phyloP scores from a whole-genome alignment of 2,888 invertebrate species.

The Platycheirus rosarum region DNA sequence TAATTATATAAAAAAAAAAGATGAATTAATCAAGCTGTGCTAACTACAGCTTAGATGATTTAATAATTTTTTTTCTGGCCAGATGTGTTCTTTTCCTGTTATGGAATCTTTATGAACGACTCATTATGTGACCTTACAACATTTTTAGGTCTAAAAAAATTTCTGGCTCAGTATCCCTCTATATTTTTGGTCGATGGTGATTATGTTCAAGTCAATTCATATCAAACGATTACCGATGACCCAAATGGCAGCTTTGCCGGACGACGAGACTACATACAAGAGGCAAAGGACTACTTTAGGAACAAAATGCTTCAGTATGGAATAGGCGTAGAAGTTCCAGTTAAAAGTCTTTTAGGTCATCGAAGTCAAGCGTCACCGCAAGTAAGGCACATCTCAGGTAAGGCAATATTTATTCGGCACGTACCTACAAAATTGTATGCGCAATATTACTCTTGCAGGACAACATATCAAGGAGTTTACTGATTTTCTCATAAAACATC shows the following conservation, averaged over 20 bases:
- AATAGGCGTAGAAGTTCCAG: conserved; percentile 97
- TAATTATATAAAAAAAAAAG: no score
- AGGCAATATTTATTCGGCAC: background rate
- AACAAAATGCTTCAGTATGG: conserved; percentile 97
- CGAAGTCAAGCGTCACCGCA: conserved; percentile 98
- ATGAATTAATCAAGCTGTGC: no score
- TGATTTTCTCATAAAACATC: conserved; percentile 93
- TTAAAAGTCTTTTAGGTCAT: conserved; percentile 97
- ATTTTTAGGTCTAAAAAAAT: conserved; percentile 93
- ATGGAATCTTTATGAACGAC: no score
- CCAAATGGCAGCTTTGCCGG: conserved; percentile 83
- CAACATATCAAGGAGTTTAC: conserved; percentile 97
- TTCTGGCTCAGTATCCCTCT: conserved; percentile 97
- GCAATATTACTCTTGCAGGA: conserved; percentile 80
- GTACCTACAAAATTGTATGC: no score
- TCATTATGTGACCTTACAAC: background rate
- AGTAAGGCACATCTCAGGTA: conserved; percentile 96
- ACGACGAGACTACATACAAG: conserved; percentile 95
- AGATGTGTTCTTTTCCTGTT: no score
- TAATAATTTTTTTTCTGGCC: no score
- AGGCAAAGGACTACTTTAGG: conserved; percentile 98
- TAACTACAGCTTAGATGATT: no score
- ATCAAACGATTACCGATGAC: conserved; percentile 87
- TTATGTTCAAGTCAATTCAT: conserved; percentile 92
- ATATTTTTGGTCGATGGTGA: conserved; percentile 97